Percentiles rank a stretch among this genome's conserved stretches.
Evolutionary conservation across 2,113 vertebrate species (phyloP).

Genomic region (Archocentrus centrarchus): DNA sequence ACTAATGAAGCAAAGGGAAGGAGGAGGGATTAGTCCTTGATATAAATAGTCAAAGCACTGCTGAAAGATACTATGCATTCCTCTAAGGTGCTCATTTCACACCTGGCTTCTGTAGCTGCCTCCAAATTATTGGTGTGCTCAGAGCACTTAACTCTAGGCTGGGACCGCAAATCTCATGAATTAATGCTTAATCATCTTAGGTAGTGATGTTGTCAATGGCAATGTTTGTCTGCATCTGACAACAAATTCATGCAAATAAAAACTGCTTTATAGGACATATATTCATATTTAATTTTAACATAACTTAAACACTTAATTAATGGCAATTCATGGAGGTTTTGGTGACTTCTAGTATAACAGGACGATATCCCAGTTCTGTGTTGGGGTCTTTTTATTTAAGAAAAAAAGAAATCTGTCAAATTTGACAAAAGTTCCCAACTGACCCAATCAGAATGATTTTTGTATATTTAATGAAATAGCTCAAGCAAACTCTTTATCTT

Average conservation of each 20-base stretch:
- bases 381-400: too few relatives aligned
- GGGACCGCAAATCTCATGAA: neutral
- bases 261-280: neutral
- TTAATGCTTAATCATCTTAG: neutral
- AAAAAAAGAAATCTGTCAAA: too few relatives aligned
- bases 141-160: conserved; percentile 7
- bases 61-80: conserved; percentile 38
- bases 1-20: conserved; percentile 36
- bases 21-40: conserved; percentile 31
- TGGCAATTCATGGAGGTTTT: neutral
- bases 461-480: too few relatives aligned
- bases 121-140: conserved; percentile 34
- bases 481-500: too few relatives aligned
- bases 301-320: neutral
- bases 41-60: conserved; percentile 56
- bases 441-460: too few relatives aligned
- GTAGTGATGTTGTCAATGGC: neutral
- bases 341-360: neutral
- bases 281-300: neutral
- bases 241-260: neutral
- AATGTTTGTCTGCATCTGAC: neutral
- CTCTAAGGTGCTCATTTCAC: conserved; percentile 49
- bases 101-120: conserved; percentile 40
- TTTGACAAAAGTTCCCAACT: too few relatives aligned
- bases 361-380: neutral